Conservation (phyloP, 1,140 invertebrate species). For the Rhopalosiphum maidis region DNA sequence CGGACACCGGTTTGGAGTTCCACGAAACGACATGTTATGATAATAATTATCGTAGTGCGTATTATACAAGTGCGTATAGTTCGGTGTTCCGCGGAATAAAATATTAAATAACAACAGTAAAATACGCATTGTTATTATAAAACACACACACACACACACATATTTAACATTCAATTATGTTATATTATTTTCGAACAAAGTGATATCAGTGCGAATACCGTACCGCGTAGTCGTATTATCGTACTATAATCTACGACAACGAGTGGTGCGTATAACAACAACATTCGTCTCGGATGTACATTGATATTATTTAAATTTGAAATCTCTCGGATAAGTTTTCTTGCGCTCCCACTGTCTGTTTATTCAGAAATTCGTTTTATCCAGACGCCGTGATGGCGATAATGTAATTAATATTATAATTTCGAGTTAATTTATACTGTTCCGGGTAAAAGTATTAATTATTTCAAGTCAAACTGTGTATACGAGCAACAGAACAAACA, state of each 20-base stretch:
- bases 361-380: neutral
- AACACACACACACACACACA: too few relatives aligned
- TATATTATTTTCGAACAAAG: neutral
- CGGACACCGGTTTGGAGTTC: neutral
- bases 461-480: neutral
- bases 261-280: neutral
- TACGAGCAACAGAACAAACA: neutral
- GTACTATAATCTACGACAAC: neutral
- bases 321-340: neutral
- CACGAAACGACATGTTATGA: neutral
- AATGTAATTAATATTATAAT: neutral
- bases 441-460: neutral
- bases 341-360: neutral
- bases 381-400: neutral
- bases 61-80: too few relatives aligned
- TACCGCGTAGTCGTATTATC: neutral
- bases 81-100: too few relatives aligned
- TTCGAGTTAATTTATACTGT: neutral
- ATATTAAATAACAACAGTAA: too few relatives aligned
- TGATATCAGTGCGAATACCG: neutral
- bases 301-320: neutral
- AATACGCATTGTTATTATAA: too few relatives aligned
- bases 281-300: neutral
- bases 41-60: too few relatives aligned
- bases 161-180: too few relatives aligned